These are phyloP conservation scores for Rugalucina vietnamica DNA, from an alignment of 2,888 invertebrate species.

Conservation along the genomic window DNA sequence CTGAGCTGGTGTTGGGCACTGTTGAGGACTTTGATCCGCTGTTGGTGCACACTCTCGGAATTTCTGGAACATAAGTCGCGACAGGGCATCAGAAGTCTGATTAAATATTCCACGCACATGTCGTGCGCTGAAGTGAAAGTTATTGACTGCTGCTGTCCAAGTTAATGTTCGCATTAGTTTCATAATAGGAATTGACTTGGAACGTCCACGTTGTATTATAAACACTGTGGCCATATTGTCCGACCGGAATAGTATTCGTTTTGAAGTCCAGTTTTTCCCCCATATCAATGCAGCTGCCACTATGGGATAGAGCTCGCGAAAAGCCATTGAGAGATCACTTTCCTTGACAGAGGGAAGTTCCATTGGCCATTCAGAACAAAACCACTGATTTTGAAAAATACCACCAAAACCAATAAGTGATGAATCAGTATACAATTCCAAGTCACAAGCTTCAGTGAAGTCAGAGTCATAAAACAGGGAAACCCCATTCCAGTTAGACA, in stretches of 20 bases:
- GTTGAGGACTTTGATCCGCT: too few relatives aligned
- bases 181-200: too few relatives aligned
- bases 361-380: constrained; percentile 29
- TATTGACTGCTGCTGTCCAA: too few relatives aligned
- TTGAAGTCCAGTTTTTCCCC: too few relatives aligned
- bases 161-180: constrained; percentile 29
- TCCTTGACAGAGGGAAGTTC: not conserved
- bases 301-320: constrained; percentile 28
- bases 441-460: not conserved
- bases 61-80: too few relatives aligned
- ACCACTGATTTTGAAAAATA: too few relatives aligned
- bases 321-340: constrained; percentile 19
- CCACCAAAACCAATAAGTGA: constrained; percentile 30
- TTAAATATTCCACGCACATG: too few relatives aligned
- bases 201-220: too few relatives aligned
- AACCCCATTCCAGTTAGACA: constrained; percentile 33
- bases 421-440: constrained; percentile 34
- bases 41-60: too few relatives aligned
- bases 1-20: too few relatives aligned
- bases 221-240: constrained; percentile 46
- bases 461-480: not conserved
- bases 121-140: too few relatives aligned
- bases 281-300: constrained; percentile 37
- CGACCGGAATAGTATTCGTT: constrained; percentile 25
- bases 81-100: too few relatives aligned